Conservation (phyloP, 1,140 invertebrate genomes). For the Brachionus koreanus region DNA sequence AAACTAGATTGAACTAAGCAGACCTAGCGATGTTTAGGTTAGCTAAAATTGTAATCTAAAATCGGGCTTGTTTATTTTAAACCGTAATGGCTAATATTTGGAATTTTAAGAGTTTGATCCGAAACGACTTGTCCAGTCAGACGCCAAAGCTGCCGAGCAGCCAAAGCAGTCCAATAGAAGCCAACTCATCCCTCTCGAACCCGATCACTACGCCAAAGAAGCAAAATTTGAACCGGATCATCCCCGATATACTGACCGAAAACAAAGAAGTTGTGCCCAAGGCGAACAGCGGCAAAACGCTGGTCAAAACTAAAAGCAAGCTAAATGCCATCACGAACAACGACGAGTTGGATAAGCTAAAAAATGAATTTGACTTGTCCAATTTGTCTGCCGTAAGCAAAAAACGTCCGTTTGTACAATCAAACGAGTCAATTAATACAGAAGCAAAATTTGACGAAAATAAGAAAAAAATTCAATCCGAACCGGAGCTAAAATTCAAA, state of each 20-base stretch:
- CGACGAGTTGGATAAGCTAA: slow-evolving; percentile 23
- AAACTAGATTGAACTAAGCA: too few species aligned
- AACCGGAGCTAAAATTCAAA: slow-evolving; percentile 9
- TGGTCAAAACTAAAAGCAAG: slow-evolving; percentile 7
- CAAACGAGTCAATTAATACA: background rate
- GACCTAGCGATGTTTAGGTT: too few species aligned
- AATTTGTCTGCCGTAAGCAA: background rate
- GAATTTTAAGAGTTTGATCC: slow-evolving; percentile 7
- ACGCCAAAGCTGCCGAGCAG: background rate
- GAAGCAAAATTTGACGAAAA: slow-evolving; percentile 17
- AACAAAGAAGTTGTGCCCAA: background rate
- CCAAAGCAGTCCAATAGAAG: background rate
- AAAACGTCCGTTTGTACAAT: slow-evolving; percentile 31
- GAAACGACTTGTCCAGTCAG: background rate
- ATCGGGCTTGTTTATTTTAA: too few species aligned
- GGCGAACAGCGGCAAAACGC: background rate
- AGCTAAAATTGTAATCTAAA: too few species aligned
- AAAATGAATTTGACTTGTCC: background rate
- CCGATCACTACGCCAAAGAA: background rate
- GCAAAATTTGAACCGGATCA: background rate
- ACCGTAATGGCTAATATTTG: background rate
- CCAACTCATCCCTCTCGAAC: background rate
- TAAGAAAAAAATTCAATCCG: background rate
- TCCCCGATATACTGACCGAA: background rate
- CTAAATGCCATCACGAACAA: slow-evolving; percentile 10